Evolutionary conservation across 2,888 invertebrate species (phyloP), one percentile per base, ranked within the genome.

Genomic region (Papilio protenor): DNA sequence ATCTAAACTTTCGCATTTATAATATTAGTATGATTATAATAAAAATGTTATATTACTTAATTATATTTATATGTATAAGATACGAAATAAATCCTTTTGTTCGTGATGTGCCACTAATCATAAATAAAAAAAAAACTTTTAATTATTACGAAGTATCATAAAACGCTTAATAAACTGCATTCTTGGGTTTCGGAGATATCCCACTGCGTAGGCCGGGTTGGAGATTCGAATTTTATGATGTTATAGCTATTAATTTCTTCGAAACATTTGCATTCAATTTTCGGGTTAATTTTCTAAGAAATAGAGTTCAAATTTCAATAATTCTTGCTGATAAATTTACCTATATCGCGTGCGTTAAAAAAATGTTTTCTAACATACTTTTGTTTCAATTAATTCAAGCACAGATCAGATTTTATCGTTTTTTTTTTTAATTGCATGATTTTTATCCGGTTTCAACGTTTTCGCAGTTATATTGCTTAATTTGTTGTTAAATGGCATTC

Each of bases 71-170:
- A 12, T 69, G 45, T 5, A 69, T 69, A n/a, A 12, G 4, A 61
- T 61, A 61, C 2, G 27, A 33, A 61, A 61, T 33, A 6, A 40
- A 55, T 72, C 79, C 82, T 80, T 81, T 84, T 81, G 84, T 81
- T 87, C 83, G 89, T 89, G 87, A 90, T 87, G 88, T 87, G 85
- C 87, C 86, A 84, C 85, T 81, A 87, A 87, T 91, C 90, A 91
- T 93, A 91, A 92, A 90, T 91, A 89, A 89, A 90, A 85, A 33
- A 87, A 88, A 91, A 89, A 90, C 89, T 85, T 84, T 91, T 91
- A 87, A 90, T 92, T 91, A 91, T 90, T 89, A 89, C 86, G 85
- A 87, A 82, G 84, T 85, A 88, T 89, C 89, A 88, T 89, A 90
- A 87, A 89, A 87, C 86, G 75, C 81, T 83, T 86, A 87, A 89